Evolutionary conservation across 2,797 vertebrate genomes (phyloP).

Genomic region (Otolemur crassicaudatus): DNA sequence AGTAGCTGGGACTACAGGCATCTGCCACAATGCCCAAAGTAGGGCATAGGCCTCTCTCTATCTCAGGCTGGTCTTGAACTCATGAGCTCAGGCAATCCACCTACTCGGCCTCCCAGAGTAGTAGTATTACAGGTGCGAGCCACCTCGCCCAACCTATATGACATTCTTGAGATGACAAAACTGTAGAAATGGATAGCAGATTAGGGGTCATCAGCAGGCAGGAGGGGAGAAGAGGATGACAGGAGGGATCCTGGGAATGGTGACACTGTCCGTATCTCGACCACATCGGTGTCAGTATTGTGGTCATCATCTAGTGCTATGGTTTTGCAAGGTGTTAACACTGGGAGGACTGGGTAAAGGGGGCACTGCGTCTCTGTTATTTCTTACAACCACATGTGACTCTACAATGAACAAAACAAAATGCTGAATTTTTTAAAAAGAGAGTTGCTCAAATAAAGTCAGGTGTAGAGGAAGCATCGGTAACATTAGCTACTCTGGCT

Average conservation of each 20-base stretch:
- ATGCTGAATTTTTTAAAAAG: neutral
- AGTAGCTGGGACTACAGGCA: too few relatives aligned
- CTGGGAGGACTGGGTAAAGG: neutral
- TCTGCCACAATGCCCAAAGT: too few relatives aligned
- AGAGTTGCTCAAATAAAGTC: neutral
- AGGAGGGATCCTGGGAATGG: neutral
- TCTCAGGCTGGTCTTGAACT: too few relatives aligned
- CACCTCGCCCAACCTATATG: neutral
- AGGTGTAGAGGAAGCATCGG: neutral
- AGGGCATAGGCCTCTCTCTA: too few relatives aligned
- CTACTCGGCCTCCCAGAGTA: too few relatives aligned
- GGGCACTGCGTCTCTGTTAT: rapidly evolving
- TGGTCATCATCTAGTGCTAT: rapidly evolving
- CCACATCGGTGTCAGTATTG: rapidly evolving
- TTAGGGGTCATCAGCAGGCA: too few relatives aligned
- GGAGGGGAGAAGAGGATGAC: neutral
- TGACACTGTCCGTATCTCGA: neutral
- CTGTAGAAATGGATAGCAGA: neutral
- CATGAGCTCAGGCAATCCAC: too few relatives aligned
- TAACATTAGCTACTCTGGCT: neutral
- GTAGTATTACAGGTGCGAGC: too few relatives aligned
- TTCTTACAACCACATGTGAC: neutral
- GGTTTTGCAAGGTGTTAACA: neutral
- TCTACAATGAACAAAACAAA: neutral
- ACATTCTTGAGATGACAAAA: neutral